Evolutionary conservation across 2,797 vertebrate genomes (phyloP).

Genomic region (Malacoraja senta): DNA sequence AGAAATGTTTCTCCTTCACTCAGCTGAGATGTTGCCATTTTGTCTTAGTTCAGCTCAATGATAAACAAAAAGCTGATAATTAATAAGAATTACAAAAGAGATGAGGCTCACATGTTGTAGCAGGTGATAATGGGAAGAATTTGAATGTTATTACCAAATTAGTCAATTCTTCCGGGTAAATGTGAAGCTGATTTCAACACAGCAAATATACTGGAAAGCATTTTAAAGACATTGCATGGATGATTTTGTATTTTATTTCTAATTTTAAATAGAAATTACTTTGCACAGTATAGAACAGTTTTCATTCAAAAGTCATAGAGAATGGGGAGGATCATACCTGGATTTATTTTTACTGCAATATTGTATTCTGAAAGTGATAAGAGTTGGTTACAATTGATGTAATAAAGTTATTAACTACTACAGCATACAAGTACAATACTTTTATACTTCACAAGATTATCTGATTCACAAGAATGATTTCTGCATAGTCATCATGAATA

Average conservation of each 20-base stretch:
- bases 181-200: background rate
- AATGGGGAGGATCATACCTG: background rate
- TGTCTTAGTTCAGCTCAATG: background rate
- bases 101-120: background rate
- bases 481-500: background rate
- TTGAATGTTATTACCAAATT: background rate
- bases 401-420: background rate
- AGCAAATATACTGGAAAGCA: background rate
- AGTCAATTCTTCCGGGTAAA: background rate
- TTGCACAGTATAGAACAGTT: background rate
- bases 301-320: constrained; percentile 5
- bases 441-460: background rate
- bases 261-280: background rate
- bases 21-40: background rate
- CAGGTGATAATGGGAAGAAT: background rate
- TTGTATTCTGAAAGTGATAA: background rate
- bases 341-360: background rate
- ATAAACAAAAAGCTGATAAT: background rate
- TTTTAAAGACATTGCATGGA: background rate
- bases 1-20: background rate
- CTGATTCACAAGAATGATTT: background rate
- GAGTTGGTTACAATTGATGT: background rate
- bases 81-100: background rate
- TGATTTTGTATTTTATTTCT: background rate
- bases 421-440: background rate